Evolutionary conservation across 30 jellyfish, hydroid and myxozoan genomes (phyloP).

Genomic region (Nemopilema nomurai): DNA sequence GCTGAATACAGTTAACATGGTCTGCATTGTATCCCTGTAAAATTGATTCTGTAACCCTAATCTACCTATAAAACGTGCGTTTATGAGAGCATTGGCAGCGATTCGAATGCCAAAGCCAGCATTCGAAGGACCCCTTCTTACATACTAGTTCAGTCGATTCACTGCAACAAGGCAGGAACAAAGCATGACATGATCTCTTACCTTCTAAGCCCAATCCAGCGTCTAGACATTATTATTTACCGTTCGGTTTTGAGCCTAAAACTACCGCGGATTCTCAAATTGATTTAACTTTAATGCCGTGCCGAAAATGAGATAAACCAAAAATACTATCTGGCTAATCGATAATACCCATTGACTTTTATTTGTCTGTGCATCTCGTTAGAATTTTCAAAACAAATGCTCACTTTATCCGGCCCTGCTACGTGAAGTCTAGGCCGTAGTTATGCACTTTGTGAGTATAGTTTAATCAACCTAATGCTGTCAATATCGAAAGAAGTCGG

Average conservation of each 20-base stretch:
- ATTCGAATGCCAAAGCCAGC: too few species aligned
- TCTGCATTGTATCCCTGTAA: too few species aligned
- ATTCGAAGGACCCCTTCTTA: too few species aligned
- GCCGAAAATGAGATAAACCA: neutral
- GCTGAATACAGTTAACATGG: too few species aligned
- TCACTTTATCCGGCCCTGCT: neutral
- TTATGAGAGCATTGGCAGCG: too few species aligned
- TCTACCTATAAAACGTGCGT: too few species aligned
- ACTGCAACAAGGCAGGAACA: too few species aligned
- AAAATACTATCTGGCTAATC: neutral
- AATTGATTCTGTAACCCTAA: too few species aligned
- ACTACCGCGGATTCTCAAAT: neutral
- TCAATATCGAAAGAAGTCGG: neutral
- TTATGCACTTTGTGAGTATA: neutral
- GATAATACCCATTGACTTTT: neutral
- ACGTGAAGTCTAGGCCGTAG: neutral
- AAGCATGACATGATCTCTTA: too few species aligned
- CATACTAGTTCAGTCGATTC: too few species aligned
- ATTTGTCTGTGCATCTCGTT: neutral
- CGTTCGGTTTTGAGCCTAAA: neutral
- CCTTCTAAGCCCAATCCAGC: neutral
- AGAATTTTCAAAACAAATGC: neutral
- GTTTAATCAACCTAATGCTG: neutral
- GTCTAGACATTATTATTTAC: neutral
- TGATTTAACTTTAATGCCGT: neutral